Conservation (phyloP, 2,797 vertebrate genomes). For the Glossophaga mutica region DNA sequence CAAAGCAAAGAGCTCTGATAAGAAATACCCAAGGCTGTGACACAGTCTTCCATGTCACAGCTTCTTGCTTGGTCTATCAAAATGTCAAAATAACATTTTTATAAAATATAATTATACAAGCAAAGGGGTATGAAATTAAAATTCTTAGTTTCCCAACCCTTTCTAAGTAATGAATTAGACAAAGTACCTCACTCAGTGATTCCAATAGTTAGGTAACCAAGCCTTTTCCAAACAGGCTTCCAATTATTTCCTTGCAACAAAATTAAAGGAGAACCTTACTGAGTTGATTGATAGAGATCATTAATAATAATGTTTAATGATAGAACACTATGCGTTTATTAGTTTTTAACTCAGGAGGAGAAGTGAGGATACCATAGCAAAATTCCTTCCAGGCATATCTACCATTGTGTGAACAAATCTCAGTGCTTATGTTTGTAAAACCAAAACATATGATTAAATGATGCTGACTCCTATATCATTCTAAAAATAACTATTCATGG, state of each 20-base stretch:
- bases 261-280: constrained; percentile 4
- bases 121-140: constrained; percentile 23
- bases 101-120: constrained; percentile 10
- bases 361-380: background rate
- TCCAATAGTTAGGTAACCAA: background rate
- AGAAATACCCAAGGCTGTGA: background rate
- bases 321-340: constrained; percentile 5
- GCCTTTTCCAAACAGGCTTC: background rate
- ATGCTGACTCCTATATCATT: background rate
- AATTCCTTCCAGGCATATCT: background rate
- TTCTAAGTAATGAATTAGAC: background rate
- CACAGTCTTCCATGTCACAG: background rate
- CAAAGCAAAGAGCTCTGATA: background rate
- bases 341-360: constrained; percentile 2
- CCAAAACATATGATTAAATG: background rate
- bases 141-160: background rate
- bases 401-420: constrained; percentile 8
- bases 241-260: constrained; percentile 20
- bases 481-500: constrained; percentile 28
- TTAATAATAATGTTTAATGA: constrained; percentile 46
- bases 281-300: constrained; percentile 5
- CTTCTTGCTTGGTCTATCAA: constrained; percentile 9
- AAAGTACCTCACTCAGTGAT: background rate
- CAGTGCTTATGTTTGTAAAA: background rate
- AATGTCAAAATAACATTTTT: background rate